Percentiles rank a stretch among this genome's conserved stretches.
These are phyloP conservation scores for Melanotaenia maccullochi DNA, from an alignment of 2,797 vertebrate species.

Conservation along the genomic window DNA sequence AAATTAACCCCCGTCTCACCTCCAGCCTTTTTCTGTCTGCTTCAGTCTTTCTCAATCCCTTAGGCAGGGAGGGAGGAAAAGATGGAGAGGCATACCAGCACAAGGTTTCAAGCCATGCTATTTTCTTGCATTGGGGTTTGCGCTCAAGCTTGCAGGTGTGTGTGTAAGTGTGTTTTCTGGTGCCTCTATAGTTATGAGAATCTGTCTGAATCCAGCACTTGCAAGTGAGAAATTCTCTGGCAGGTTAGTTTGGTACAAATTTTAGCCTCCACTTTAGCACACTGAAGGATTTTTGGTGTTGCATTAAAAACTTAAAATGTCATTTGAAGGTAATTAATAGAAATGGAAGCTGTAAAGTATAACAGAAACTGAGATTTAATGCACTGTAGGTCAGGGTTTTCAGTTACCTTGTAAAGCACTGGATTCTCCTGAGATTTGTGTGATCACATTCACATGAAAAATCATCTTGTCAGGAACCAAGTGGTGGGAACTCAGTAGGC, in stretches of 20 bases:
- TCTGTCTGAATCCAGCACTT: conserved; percentile 31
- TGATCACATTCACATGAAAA: not conserved
- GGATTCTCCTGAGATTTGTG: not conserved
- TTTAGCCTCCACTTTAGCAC: not conserved
- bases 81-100: conserved; percentile 29
- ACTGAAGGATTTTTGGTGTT: not conserved
- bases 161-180: conserved; percentile 10
- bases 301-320: not conserved
- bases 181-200: conserved; percentile 29
- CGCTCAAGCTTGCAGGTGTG: conserved; percentile 12
- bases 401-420: not conserved
- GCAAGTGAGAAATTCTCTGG: conserved; percentile 23
- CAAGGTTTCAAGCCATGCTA: conserved; percentile 41
- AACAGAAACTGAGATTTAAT: not conserved
- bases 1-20: conserved; percentile 79
- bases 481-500: no score
- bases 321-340: not conserved
- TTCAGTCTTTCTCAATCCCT: conserved; percentile 45
- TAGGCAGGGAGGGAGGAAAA: conserved; percentile 31
- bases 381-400: not conserved
- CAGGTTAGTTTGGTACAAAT: conserved; percentile 12
- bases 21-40: conserved; percentile 59
- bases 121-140: conserved; percentile 39
- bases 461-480: not conserved
- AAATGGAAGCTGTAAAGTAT: not conserved